Evolutionary conservation across 2,888 invertebrate genomes (phyloP).

Genomic region (Cordylochernes scorpioides): DNA sequence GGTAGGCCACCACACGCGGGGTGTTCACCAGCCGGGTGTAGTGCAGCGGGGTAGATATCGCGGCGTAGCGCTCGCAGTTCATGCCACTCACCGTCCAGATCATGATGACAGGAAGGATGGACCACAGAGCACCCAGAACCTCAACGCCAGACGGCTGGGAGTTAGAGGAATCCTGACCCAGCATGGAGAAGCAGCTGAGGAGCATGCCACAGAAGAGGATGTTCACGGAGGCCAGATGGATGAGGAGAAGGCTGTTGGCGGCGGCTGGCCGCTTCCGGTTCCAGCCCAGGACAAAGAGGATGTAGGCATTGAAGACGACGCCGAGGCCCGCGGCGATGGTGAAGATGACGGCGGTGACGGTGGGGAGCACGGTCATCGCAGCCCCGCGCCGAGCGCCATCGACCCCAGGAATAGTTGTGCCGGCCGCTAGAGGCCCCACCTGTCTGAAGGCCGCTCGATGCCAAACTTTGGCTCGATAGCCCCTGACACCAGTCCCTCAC

Average conservation of each 20-base stretch:
- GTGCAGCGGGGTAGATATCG: constrained; percentile 49
- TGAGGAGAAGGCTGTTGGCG: constrained; percentile 36
- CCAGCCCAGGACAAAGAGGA: constrained; percentile 40
- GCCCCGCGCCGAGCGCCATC: too few relatives aligned
- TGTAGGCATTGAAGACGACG: constrained; percentile 42
- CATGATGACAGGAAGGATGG: constrained; percentile 40
- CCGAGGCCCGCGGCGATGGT: constrained; percentile 26
- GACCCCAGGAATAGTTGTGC: too few relatives aligned
- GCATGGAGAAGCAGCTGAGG: constrained; percentile 17
- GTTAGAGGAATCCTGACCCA: background rate
- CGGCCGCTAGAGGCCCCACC: too few relatives aligned
- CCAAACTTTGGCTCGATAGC: too few relatives aligned
- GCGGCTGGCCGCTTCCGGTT: constrained; percentile 38
- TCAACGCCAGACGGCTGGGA: constrained; percentile 2
- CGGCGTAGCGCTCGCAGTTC: constrained; percentile 38
- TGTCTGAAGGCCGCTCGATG: too few relatives aligned
- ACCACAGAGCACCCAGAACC: constrained; percentile 22
- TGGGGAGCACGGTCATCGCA: constrained; percentile 1
- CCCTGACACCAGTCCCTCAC: too few relatives aligned
- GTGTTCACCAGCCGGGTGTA: constrained; percentile 48
- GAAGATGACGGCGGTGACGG: background rate
- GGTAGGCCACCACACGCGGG: constrained; percentile 36
- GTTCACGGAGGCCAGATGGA: constrained; percentile 43
- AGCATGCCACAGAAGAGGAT: constrained; percentile 36
- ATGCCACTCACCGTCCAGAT: constrained; percentile 53